Evolutionary conservation across 2,113 vertebrate genomes (phyloP).

Genomic region (Cyphomyrus discorhynchus): DNA sequence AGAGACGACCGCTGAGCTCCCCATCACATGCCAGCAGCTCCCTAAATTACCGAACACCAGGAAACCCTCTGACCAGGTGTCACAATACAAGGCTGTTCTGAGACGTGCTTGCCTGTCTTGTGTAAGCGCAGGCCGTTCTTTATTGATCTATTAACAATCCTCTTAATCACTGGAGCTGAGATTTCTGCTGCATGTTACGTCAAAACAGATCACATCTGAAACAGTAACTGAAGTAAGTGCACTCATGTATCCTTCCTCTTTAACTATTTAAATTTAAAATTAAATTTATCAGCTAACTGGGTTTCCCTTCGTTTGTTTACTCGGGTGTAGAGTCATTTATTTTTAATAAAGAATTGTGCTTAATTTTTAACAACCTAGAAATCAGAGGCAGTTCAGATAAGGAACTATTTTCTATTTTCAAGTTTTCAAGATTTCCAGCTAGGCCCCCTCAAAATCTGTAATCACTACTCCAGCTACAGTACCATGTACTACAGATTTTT

Average conservation of each 20-base stretch:
- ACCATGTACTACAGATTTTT: not conserved
- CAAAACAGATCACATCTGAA: not conserved
- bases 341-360: not conserved
- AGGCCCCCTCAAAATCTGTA: not conserved
- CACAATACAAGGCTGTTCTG: not conserved
- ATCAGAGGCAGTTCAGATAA: not conserved
- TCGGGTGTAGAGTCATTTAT: not conserved
- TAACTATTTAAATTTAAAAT: not conserved
- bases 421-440: not conserved
- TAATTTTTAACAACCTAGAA: not conserved
- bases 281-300: not conserved
- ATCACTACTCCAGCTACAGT: not conserved
- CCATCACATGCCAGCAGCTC: constrained; percentile 33
- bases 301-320: not conserved
- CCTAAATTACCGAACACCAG: constrained; percentile 31
- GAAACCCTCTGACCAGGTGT: constrained; percentile 16
- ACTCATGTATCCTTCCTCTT: not conserved
- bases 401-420: not conserved
- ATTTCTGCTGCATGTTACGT: not conserved
- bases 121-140: not conserved
- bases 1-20: constrained; percentile 24
- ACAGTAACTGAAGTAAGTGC: not conserved
- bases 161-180: not conserved
- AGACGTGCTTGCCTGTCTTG: not conserved
- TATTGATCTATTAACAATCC: not conserved